These are phyloP conservation scores for Mus pahari DNA, from an alignment of 2,113 vertebrate species.

Conservation along the genomic window DNA sequence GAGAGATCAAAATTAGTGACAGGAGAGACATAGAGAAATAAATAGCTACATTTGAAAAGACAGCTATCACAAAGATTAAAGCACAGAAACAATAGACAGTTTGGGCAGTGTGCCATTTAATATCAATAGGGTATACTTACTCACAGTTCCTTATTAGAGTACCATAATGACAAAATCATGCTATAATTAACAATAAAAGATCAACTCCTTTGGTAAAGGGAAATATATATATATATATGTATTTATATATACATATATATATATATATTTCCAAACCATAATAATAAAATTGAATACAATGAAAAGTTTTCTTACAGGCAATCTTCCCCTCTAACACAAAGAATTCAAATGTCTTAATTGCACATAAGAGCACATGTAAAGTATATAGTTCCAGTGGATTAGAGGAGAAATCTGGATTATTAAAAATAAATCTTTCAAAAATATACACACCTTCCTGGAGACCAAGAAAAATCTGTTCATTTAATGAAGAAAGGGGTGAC, in stretches of 20 bases:
- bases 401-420: slow-evolving; percentile 36
- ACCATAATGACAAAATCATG: not conserved
- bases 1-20: not conserved
- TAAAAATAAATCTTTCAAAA: slow-evolving; percentile 51
- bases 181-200: not conserved
- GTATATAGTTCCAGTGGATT: slow-evolving; percentile 8
- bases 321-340: slow-evolving; percentile 4
- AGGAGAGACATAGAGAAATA: not conserved
- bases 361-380: not conserved
- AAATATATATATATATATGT: not conserved
- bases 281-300: not conserved
- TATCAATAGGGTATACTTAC: not conserved
- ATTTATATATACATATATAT: too few species aligned
- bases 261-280: not conserved
- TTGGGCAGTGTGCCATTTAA: not conserved
- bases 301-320: not conserved
- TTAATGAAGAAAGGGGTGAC: slow-evolving; percentile 61
- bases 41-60: not conserved
- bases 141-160: not conserved
- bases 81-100: not conserved
- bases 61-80: not conserved
- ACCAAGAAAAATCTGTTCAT: slow-evolving; percentile 66
- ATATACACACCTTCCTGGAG: slow-evolving; percentile 60
- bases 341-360: slow-evolving; percentile 21
- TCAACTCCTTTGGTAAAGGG: not conserved